A percentile compares a stretch with the other conserved stretches of the same genome.
Conservation (phyloP, 2,888 invertebrate genomes). For the Calameuta filiformis region DNA sequence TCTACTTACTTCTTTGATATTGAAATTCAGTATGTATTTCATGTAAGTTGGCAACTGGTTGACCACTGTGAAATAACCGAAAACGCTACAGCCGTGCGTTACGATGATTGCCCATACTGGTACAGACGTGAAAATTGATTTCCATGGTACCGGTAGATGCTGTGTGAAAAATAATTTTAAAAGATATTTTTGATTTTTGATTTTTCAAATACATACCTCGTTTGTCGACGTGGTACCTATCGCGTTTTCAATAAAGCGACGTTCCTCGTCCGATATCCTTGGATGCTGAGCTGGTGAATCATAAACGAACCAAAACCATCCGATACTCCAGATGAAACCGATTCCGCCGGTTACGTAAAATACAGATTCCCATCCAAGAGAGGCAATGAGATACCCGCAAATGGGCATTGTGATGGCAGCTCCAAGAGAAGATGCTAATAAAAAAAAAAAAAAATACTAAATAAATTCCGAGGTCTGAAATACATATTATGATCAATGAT, state of each 20-base stretch:
- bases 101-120: slow-evolving; percentile 90
- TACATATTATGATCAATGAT: neutral
- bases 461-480: neutral
- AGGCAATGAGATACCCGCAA: slow-evolving; percentile 83
- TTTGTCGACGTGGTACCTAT: slow-evolving; percentile 73
- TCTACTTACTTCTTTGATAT: slow-evolving; percentile 76
- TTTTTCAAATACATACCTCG: slow-evolving; percentile 48
- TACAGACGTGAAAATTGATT: slow-evolving; percentile 73
- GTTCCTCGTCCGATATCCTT: slow-evolving; percentile 79
- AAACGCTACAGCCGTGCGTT: slow-evolving; percentile 85
- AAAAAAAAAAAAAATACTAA: neutral
- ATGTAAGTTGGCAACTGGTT: slow-evolving; percentile 90
- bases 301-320: slow-evolving; percentile 84
- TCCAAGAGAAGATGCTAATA: slow-evolving; percentile 86
- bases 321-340: slow-evolving; percentile 82
- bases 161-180: slow-evolving; percentile 29
- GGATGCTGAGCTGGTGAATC: slow-evolving; percentile 88
- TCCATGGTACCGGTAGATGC: slow-evolving; percentile 79
- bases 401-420: slow-evolving; percentile 92
- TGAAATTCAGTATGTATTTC: slow-evolving; percentile 80
- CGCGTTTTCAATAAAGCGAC: slow-evolving; percentile 77
- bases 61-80: slow-evolving; percentile 89
- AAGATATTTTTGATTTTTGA: neutral
- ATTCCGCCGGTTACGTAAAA: slow-evolving; percentile 86
- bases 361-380: slow-evolving; percentile 88